These are phyloP conservation scores for Bombyx huttoni DNA, from an alignment of 2,888 invertebrate species.

Conservation along the genomic window DNA sequence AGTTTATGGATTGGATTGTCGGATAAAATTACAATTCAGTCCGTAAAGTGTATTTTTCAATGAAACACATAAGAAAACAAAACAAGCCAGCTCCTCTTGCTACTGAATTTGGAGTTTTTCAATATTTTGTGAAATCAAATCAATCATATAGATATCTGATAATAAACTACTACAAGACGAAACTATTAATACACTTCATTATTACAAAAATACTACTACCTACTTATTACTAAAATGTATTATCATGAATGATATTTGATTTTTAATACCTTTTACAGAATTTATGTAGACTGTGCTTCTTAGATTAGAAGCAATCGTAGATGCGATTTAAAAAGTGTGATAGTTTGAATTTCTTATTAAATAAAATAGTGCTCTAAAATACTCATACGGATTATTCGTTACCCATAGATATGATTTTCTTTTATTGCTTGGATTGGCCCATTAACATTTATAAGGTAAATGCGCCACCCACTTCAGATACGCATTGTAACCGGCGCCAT, in stretches of 20 bases:
- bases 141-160: not conserved
- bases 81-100: slow-evolving; percentile 16
- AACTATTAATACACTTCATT: slow-evolving; percentile 9
- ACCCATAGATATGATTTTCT: too few relatives aligned
- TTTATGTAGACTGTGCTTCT: not conserved
- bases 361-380: too few relatives aligned
- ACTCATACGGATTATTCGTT: too few relatives aligned
- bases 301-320: too few relatives aligned
- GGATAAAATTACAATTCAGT: slow-evolving; percentile 34
- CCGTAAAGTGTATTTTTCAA: slow-evolving; percentile 62
- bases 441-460: too few relatives aligned
- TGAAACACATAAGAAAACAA: slow-evolving; percentile 48
- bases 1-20: not conserved
- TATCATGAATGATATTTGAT: slow-evolving; percentile 45
- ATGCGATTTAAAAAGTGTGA: too few relatives aligned
- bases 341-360: too few relatives aligned
- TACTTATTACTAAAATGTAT: slow-evolving; percentile 50
- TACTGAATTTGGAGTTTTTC: not conserved
- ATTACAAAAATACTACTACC: slow-evolving; percentile 67
- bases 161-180: not conserved
- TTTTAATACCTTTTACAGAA: slow-evolving; percentile 18
- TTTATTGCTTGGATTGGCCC: too few relatives aligned
- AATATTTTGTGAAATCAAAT: not conserved
- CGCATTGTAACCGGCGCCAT: too few relatives aligned
- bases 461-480: too few relatives aligned